A percentile compares a stretch with the other conserved stretches of the same genome.
Conservation (phyloP, 2,113 vertebrate genomes). For the Mesembrinibis cayennensis region DNA sequence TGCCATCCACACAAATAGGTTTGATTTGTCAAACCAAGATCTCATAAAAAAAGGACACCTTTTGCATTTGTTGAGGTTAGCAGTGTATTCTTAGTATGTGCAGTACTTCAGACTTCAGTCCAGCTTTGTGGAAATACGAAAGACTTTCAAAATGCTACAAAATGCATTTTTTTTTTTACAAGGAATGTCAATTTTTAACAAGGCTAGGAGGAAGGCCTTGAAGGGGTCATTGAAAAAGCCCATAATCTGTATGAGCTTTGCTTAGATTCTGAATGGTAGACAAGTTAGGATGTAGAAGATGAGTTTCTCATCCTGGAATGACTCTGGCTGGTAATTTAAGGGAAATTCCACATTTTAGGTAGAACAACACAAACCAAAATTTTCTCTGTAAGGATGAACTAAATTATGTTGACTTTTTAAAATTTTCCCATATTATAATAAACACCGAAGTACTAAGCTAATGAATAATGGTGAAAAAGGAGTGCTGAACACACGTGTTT, state of each 20-base stretch:
- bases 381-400: not conserved
- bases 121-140: not conserved
- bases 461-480: not conserved
- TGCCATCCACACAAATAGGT: not conserved
- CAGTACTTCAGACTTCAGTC: not conserved
- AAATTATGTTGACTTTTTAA: not conserved
- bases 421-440: not conserved
- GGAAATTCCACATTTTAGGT: not conserved
- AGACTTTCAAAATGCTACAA: not conserved
- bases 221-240: not conserved
- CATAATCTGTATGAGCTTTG: not conserved
- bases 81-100: not conserved
- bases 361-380: not conserved
- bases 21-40: not conserved
- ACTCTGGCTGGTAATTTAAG: not conserved
- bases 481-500: not conserved
- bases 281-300: not conserved
- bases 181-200: not conserved
- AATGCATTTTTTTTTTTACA: not conserved
- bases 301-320: not conserved
- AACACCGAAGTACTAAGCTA: not conserved
- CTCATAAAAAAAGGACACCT: not conserved
- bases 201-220: not conserved
- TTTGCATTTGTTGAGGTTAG: not conserved
- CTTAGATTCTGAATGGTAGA: not conserved